Evolutionary conservation across 2,888 invertebrate genomes (phyloP).

Genomic region (Trissolcus brochymenae): DNA sequence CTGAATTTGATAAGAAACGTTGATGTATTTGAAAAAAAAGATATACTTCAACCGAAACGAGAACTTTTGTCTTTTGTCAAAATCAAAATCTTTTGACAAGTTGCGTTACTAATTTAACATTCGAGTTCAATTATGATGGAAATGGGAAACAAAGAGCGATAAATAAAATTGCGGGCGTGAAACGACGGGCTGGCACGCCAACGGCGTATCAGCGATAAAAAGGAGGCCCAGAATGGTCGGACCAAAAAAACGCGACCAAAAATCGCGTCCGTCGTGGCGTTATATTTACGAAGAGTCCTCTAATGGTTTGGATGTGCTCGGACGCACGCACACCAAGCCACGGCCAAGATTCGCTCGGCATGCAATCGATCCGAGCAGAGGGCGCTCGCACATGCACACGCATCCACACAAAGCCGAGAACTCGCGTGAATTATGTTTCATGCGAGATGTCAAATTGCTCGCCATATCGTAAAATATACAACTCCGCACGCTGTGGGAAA

Average conservation of each 20-base stretch:
- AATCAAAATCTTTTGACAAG: too few relatives aligned
- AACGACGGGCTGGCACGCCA: constrained; percentile 71
- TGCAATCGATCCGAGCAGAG: constrained; percentile 47
- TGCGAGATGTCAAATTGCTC: constrained; percentile 77
- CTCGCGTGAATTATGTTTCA: constrained; percentile 76
- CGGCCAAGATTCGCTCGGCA: constrained; percentile 44
- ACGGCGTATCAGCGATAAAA: constrained; percentile 69
- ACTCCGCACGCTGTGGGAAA: constrained; percentile 76
- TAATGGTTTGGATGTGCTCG: constrained; percentile 72
- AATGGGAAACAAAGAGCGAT: constrained; percentile 42
- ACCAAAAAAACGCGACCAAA: constrained; percentile 52
- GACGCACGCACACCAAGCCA: constrained; percentile 60
- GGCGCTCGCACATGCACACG: constrained; percentile 35
- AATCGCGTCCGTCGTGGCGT: constrained; percentile 62
- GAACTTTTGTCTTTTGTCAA: too few relatives aligned
- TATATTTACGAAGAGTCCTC: constrained; percentile 71
- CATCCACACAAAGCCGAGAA: constrained; percentile 38
- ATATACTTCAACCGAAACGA: too few relatives aligned
- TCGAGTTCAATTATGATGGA: too few relatives aligned
- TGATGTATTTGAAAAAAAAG: too few relatives aligned
- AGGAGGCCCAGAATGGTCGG: constrained; percentile 42
- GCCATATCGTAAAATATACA: constrained; percentile 77
- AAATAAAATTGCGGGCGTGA: constrained; percentile 69
- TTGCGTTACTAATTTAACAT: too few relatives aligned
- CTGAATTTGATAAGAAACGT: too few relatives aligned